phyloP scores from a whole-genome alignment of 2,797 vertebrate species.

The Tenualosa thibaudeaui region DNA sequence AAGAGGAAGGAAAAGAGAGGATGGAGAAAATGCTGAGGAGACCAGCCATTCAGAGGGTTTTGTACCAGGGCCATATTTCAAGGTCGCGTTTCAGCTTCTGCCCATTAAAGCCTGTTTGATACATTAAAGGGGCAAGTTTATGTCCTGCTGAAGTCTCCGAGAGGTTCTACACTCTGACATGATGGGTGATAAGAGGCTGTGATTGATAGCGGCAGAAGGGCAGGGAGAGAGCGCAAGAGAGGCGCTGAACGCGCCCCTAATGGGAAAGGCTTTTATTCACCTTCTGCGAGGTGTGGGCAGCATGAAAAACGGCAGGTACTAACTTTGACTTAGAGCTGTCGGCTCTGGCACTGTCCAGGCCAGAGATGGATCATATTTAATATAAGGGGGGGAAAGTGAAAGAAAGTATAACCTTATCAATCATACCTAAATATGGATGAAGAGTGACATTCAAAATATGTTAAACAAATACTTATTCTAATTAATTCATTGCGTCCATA shows the following conservation, averaged over 20 bases:
- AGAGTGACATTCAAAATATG: not conserved
- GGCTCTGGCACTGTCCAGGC: slow-evolving; percentile 15
- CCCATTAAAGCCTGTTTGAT: slow-evolving; percentile 72
- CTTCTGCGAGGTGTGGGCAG: slow-evolving; percentile 37
- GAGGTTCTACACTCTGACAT: slow-evolving; percentile 69
- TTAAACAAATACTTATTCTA: not conserved
- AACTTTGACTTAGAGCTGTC: slow-evolving; percentile 29
- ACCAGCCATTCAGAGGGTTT: slow-evolving; percentile 68
- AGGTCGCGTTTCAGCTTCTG: slow-evolving; percentile 60
- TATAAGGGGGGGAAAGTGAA: slow-evolving; percentile 16
- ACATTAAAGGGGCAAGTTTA: slow-evolving; percentile 73
- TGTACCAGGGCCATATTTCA: slow-evolving; percentile 72
- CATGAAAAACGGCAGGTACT: slow-evolving; percentile 26
- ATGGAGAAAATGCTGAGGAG: slow-evolving; percentile 63
- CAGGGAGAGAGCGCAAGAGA: slow-evolving; percentile 36
- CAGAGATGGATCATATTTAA: slow-evolving; percentile 26
- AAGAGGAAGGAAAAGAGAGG: not conserved
- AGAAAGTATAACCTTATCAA: not conserved
- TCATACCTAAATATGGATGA: not conserved
- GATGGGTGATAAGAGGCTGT: slow-evolving; percentile 71
- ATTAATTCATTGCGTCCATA: not conserved
- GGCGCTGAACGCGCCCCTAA: slow-evolving; percentile 44
- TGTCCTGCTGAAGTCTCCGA: slow-evolving; percentile 72
- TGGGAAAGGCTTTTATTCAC: slow-evolving; percentile 61
- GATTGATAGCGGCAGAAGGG: slow-evolving; percentile 65